phyloP scores from a whole-genome alignment of 1,140 invertebrate species.

The Temnothorax longispinosus region DNA sequence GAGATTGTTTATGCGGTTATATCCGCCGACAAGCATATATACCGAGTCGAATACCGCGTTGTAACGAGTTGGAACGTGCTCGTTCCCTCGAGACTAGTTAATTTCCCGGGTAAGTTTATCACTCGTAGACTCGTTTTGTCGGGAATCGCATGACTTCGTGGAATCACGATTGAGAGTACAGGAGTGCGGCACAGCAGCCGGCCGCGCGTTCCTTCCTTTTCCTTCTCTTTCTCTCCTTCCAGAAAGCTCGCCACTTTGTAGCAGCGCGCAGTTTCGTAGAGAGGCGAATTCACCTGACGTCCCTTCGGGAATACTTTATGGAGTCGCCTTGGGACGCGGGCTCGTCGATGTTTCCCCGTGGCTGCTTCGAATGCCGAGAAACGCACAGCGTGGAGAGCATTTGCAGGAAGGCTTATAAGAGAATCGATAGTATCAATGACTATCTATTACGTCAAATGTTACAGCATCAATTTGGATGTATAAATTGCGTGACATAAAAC shows the following conservation, averaged over 20 bases:
- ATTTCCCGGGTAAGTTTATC: constrained; percentile 53
- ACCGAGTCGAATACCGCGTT: constrained; percentile 56
- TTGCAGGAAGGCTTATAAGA: background rate
- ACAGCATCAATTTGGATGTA: background rate
- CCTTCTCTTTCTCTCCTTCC: constrained; percentile 17
- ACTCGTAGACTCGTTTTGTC: constrained; percentile 56
- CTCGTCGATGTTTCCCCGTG: constrained; percentile 17
- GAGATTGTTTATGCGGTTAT: constrained; percentile 42
- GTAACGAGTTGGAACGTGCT: constrained; percentile 39
- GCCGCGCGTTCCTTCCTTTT: background rate
- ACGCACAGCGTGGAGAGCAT: background rate
- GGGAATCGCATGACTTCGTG: constrained; percentile 51
- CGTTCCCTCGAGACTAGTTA: constrained; percentile 48
- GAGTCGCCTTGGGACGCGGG: constrained; percentile 33
- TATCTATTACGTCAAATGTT: background rate
- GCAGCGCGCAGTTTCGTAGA: background rate
- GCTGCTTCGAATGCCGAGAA: constrained; percentile 34
- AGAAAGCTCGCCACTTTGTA: constrained; percentile 44
- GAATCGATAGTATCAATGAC: background rate
- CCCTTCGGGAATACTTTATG: constrained; percentile 55
- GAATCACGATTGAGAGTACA: constrained; percentile 46
- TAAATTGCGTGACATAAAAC: background rate
- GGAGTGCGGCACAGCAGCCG: constrained; percentile 3
- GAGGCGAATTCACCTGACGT: constrained; percentile 53
- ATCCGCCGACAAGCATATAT: constrained; percentile 46